Evolutionary conservation across 2,888 invertebrate species (phyloP), one percentile per base, ranked within the genome.

Genomic region (Agrotis segetum): DNA sequence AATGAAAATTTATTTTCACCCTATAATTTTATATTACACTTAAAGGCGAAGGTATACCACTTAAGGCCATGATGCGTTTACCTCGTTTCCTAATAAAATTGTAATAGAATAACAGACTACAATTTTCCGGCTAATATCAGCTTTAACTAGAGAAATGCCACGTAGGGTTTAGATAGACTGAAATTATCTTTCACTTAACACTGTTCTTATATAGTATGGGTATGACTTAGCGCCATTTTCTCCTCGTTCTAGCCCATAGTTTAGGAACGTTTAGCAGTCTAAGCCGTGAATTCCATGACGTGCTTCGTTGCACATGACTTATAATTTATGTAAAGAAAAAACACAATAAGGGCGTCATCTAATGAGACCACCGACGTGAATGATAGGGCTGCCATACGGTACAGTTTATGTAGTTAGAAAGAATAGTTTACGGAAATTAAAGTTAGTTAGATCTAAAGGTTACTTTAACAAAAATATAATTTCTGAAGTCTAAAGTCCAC

Each of bases 301-400:
- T 76, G 85, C 79, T 85, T 79, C 84, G 85, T 74, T 87, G 85
- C 85, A 86, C 88, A 86, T 88, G 85, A 86, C 82, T 89, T 88
- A 89, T 89, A 89, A 90, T 91, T 92, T 91, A 89, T 90, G 85
- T 86, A 87, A 87, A 84, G 84, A 90, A 90, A 89, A 90, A 90
- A 87, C 62, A 74, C 71, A 77, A 82, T 81, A 89, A 88, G 89
- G 88, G 90, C 91, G 90, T 90, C 87, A 86, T 90, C 89, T 92
- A 93, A 94, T 94, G 91, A 94, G 94, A 93, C 94, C 94, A 94
- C 94, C 94, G 85, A 91, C 83, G 85, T 83, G 40, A 77, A 74
- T 40, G 50, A 68, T 86, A 90, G 90, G 90, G 89, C 50, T 88
- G 88, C 49, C 84, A 63, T 63, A 52, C 17, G 14, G 21, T 40